Evolutionary conservation across 2,888 invertebrate genomes (phyloP).

Genomic region (Synanthedon vespiformis): DNA sequence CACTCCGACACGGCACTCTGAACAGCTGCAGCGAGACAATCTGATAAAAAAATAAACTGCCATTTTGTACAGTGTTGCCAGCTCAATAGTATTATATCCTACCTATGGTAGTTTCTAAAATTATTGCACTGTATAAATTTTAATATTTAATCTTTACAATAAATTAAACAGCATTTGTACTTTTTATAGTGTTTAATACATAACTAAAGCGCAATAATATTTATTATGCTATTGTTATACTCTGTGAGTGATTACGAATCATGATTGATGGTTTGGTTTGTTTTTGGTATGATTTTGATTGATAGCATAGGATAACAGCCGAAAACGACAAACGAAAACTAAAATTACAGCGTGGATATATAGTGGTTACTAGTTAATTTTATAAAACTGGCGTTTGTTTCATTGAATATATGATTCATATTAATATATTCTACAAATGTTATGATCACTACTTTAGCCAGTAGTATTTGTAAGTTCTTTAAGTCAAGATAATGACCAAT

Average conservation of each 20-base stretch:
- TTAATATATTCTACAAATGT: slow-evolving; percentile 15
- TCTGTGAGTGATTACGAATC: too few relatives aligned
- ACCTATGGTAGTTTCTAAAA: too few relatives aligned
- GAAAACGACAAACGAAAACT: slow-evolving; percentile 16
- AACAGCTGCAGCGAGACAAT: slow-evolving; percentile 62
- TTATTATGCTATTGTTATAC: too few relatives aligned
- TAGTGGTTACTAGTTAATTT: slow-evolving; percentile 43
- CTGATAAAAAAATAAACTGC: slow-evolving; percentile 66
- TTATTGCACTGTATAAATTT: too few relatives aligned
- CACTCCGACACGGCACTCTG: slow-evolving; percentile 55
- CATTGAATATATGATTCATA: slow-evolving; percentile 7
- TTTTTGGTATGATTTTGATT: too few relatives aligned
- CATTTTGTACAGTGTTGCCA: slow-evolving; percentile 1
- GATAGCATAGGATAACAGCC: slow-evolving; percentile 28
- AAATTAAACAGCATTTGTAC: too few relatives aligned
- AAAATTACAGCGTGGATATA: slow-evolving; percentile 67
- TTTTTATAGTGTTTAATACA: too few relatives aligned
- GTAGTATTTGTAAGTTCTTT: slow-evolving; percentile 26
- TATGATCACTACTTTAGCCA: slow-evolving; percentile 16
- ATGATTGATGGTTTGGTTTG: too few relatives aligned
- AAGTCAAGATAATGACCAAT: slow-evolving; percentile 54
- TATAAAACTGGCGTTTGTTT: slow-evolving; percentile 38
- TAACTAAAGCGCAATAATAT: too few relatives aligned
- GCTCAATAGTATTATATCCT: too few relatives aligned
- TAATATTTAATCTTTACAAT: too few relatives aligned